Evolutionary conservation across 1,140 invertebrate species (phyloP).

Genomic region (Microplitis mediator): DNA sequence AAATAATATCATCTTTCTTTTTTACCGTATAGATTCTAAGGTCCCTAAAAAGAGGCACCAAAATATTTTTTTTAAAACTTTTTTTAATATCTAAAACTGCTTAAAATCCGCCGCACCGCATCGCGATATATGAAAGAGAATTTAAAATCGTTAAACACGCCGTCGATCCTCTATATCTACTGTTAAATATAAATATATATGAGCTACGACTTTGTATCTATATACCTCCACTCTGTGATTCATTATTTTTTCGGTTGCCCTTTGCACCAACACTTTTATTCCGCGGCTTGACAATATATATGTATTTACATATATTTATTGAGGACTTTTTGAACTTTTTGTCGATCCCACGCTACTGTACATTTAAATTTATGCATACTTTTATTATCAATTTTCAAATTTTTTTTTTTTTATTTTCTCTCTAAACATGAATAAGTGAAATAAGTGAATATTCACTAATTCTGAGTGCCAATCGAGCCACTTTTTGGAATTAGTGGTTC

Average conservation of each 20-base stretch:
- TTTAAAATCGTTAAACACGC: neutral
- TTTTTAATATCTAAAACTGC: neutral
- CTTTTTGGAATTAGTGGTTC: too few relatives aligned
- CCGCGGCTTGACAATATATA: conserved; percentile 26
- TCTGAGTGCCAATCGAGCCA: too few relatives aligned
- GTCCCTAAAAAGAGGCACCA: too few relatives aligned
- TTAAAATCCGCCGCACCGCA: neutral
- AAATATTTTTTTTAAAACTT: neutral
- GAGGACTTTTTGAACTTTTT: neutral
- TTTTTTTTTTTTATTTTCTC: neutral
- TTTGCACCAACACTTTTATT: conserved; percentile 30
- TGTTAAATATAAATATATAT: neutral
- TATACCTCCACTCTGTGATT: conserved; percentile 19
- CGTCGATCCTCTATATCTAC: neutral
- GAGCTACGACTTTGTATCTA: neutral
- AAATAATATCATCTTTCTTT: too few relatives aligned
- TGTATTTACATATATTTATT: neutral
- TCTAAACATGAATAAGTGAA: too few relatives aligned
- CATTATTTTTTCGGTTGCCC: conserved; percentile 25
- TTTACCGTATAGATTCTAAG: too few relatives aligned
- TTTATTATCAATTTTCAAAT: neutral
- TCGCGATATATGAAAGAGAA: neutral
- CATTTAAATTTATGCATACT: neutral
- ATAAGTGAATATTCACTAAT: too few relatives aligned
- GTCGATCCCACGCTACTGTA: neutral